Conservation (phyloP, 2,888 invertebrate genomes). For the Sericinus montela region DNA sequence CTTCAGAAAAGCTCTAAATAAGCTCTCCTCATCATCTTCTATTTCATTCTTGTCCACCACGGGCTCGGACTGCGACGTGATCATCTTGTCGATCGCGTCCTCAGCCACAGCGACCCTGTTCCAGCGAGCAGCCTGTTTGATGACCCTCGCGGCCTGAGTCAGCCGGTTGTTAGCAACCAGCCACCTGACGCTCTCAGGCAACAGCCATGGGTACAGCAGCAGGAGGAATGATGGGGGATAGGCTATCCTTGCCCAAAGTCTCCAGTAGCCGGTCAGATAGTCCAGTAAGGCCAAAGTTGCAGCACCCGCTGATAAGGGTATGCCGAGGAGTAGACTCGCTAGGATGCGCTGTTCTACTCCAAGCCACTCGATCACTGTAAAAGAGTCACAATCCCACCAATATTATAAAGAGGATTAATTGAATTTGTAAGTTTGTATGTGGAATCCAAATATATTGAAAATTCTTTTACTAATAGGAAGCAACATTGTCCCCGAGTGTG, state of each 20-base stretch:
- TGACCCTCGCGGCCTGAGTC: constrained; percentile 79
- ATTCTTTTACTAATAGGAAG: too few relatives aligned
- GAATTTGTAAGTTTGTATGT: too few relatives aligned
- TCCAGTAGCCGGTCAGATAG: constrained; percentile 85
- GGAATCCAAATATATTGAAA: too few relatives aligned
- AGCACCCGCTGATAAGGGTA: constrained; percentile 85
- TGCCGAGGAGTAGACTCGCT: constrained; percentile 84
- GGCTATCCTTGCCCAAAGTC: constrained; percentile 81
- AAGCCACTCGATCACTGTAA: constrained; percentile 87
- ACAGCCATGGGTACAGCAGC: constrained; percentile 83
- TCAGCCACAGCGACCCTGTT: constrained; percentile 76
- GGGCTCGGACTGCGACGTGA: constrained; percentile 44
- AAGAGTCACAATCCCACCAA: too few relatives aligned
- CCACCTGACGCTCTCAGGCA: constrained; percentile 89
- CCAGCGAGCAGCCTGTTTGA: constrained; percentile 79
- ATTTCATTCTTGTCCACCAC: constrained; percentile 36
- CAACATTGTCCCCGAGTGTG: too few relatives aligned
- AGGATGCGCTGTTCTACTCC: constrained; percentile 86
- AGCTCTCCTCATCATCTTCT: constrained; percentile 42
- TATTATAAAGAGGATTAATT: too few relatives aligned
- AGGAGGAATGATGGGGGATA: constrained; percentile 85
- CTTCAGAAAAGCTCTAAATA: constrained; percentile 55
- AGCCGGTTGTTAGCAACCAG: constrained; percentile 82
- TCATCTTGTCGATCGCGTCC: constrained; percentile 63
- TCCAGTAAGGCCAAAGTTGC: constrained; percentile 83